A percentile compares a stretch with the other conserved stretches of the same genome.
phyloP scores from a whole-genome alignment of 2,888 invertebrate species.

The Spodoptera littoralis region DNA sequence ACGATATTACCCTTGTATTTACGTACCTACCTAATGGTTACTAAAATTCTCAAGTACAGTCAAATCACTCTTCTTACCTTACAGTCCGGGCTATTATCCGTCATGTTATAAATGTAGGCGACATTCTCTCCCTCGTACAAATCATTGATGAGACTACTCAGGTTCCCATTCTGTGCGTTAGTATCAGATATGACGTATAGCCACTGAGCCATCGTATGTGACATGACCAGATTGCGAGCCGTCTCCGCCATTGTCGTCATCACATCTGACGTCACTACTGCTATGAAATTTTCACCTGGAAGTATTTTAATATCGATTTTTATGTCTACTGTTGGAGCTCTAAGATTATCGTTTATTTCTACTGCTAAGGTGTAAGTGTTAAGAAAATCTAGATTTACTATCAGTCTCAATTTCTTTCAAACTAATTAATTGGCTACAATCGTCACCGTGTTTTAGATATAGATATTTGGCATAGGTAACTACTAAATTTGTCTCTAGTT shows the following conservation, averaged over 20 bases:
- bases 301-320: slow-evolving; percentile 10
- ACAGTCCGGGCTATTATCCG: slow-evolving; percentile 85
- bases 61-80: slow-evolving; percentile 73
- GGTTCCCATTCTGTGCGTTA: slow-evolving; percentile 81
- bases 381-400: too few species aligned
- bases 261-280: slow-evolving; percentile 90
- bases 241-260: slow-evolving; percentile 91
- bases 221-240: slow-evolving; percentile 91
- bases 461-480: too few species aligned
- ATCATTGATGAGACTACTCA: slow-evolving; percentile 87
- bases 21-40: too few species aligned
- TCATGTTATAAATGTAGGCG: slow-evolving; percentile 93
- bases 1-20: too few species aligned
- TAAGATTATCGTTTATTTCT: too few species aligned
- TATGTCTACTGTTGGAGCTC: too few species aligned
- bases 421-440: too few species aligned
- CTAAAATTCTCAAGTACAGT: too few species aligned
- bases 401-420: too few species aligned
- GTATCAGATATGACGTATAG: slow-evolving; percentile 93
- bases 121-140: slow-evolving; percentile 94
- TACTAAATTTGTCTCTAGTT: too few species aligned
- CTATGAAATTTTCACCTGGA: slow-evolving; percentile 89
- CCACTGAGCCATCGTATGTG: slow-evolving; percentile 93
- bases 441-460: too few species aligned
- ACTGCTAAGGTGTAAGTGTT: too few species aligned